phyloP scores from a whole-genome alignment of 1,140 invertebrate genomes.

The Zeugodacus cucurbitae region DNA sequence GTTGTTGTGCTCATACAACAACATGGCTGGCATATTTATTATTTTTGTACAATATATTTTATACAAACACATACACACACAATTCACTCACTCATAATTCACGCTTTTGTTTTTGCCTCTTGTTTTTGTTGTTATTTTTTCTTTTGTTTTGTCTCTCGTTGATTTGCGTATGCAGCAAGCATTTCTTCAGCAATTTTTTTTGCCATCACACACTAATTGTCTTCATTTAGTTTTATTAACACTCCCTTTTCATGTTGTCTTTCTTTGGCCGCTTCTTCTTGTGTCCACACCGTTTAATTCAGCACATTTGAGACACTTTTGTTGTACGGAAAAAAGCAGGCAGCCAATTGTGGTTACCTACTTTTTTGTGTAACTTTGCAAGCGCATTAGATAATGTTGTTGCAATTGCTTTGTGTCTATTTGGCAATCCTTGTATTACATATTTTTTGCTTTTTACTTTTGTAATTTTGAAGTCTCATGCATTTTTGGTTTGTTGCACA shows the following conservation, averaged over 20 bases:
- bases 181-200: not conserved
- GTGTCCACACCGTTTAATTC: not conserved
- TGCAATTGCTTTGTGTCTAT: not conserved
- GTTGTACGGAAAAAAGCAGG: not conserved
- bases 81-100: not conserved
- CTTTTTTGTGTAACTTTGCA: not conserved
- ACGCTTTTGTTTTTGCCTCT: not conserved
- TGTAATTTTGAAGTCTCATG: not conserved
- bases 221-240: not conserved
- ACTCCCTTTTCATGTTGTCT: not conserved
- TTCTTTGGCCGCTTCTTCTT: not conserved
- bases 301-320: not conserved
- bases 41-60: not conserved
- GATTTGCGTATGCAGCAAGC: not conserved
- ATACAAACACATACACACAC: not conserved
- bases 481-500: not conserved
- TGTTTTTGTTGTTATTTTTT: not conserved
- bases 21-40: not conserved
- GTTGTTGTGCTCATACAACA: not conserved
- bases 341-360: not conserved
- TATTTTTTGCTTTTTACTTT: not conserved
- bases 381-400: not conserved
- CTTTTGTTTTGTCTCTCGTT: not conserved
- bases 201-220: not conserved
- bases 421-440: not conserved